phyloP scores from a whole-genome alignment of 2,888 invertebrate species.

The Danaus chrysippus region DNA sequence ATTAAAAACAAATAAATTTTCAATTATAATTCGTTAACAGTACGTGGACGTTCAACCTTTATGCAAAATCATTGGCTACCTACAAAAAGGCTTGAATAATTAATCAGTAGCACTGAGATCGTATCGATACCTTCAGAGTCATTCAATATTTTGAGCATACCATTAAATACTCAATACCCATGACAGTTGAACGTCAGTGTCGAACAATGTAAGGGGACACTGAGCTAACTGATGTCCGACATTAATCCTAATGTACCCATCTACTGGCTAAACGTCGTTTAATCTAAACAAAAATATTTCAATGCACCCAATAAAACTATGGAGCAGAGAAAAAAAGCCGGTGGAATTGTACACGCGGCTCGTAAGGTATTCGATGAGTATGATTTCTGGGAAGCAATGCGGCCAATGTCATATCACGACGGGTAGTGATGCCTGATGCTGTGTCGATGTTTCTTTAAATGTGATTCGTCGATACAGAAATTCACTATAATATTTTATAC shows the following conservation, averaged over 20 bases:
- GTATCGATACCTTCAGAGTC: conserved; percentile 23
- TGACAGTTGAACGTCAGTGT: conserved; percentile 53
- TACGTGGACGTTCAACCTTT: conserved; percentile 3
- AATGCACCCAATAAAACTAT: conserved; percentile 73
- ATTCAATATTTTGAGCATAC: conserved; percentile 30
- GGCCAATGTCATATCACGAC: conserved; percentile 75
- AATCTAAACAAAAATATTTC: conserved; percentile 77
- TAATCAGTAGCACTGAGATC: conserved; percentile 30
- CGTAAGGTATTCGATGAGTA: conserved; percentile 73
- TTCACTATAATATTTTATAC: conserved; percentile 13
- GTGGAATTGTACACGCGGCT: conserved; percentile 56
- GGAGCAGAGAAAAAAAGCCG: conserved; percentile 59
- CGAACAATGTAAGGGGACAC: conserved; percentile 42
- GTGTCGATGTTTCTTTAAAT: conserved; percentile 42
- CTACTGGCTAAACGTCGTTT: conserved; percentile 71
- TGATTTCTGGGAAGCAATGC: conserved; percentile 73
- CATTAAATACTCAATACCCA: conserved; percentile 38
- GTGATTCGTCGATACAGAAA: conserved; percentile 8
- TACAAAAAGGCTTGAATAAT: conserved; percentile 28
- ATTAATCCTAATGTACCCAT: conserved; percentile 77
- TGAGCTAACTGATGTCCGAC: conserved; percentile 68
- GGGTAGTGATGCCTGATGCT: conserved; percentile 49
- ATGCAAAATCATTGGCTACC: conserved; percentile 27
- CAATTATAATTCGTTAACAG: not conserved
- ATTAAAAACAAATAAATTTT: not conserved